phyloP scores from a whole-genome alignment of 2,888 invertebrate genomes.

The Frankliniella intonsa region DNA sequence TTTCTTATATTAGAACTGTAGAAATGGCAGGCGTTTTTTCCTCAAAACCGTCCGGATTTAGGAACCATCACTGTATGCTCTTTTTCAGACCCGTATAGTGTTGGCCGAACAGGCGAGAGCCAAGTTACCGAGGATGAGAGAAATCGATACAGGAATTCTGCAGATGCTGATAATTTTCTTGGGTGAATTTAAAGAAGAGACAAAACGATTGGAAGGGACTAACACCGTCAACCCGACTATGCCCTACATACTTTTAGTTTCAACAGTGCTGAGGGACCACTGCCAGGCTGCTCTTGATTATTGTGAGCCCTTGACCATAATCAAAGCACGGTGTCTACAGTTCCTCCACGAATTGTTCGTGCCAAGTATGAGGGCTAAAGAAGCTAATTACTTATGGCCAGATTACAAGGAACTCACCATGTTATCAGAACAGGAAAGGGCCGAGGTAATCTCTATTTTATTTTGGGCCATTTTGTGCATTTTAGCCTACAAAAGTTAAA shows the following conservation, averaged over 20 bases:
- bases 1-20: too few species aligned
- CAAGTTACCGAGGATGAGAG: neutral
- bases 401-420: neutral
- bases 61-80: too few species aligned
- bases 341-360: neutral
- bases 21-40: too few species aligned
- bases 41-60: too few species aligned
- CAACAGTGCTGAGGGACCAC: neutral
- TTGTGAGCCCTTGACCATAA: neutral
- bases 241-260: neutral
- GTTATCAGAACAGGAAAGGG: neutral
- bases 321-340: neutral
- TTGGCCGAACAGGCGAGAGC: too few species aligned
- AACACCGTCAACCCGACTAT: neutral
- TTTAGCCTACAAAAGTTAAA: too few species aligned
- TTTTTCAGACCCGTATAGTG: too few species aligned
- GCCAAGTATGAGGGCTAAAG: neutral
- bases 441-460: neutral
- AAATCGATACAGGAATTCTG: neutral
- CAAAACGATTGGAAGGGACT: neutral
- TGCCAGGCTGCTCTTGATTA: neutral
- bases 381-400: neutral
- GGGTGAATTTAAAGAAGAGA: neutral
- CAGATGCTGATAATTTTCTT: neutral
- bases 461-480: too few species aligned